phyloP scores from a whole-genome alignment of 2,888 invertebrate genomes.

The Hymenopus coronatus region DNA sequence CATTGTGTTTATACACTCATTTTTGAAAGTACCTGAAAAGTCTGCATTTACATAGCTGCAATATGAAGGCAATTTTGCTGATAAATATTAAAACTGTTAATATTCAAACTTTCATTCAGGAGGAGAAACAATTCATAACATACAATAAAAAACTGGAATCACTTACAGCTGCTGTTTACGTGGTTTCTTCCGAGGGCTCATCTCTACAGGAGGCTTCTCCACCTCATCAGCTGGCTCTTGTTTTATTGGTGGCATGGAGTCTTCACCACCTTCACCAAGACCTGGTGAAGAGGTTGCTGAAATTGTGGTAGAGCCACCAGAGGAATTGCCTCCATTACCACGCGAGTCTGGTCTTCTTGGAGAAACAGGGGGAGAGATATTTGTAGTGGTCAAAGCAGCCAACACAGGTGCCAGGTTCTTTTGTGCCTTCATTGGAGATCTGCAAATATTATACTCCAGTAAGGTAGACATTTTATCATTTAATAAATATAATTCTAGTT shows the following conservation, averaged over 20 bases:
- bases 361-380: slow-evolving; percentile 37
- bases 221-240: slow-evolving; percentile 43
- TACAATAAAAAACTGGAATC: neutral
- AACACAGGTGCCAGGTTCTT: slow-evolving; percentile 57
- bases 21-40: no score
- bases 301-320: slow-evolving; percentile 79
- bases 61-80: no score
- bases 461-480: no score
- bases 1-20: no score
- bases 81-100: no score
- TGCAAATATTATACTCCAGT: slow-evolving; percentile 32
- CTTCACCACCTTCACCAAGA: slow-evolving; percentile 50
- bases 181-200: slow-evolving; percentile 86
- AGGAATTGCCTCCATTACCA: slow-evolving; percentile 46
- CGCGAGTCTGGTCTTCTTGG: slow-evolving; percentile 35
- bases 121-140: no score
- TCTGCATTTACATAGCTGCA: no score
- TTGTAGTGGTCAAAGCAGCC: slow-evolving; percentile 40
- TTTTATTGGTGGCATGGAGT: slow-evolving; percentile 34
- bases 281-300: slow-evolving; percentile 84
- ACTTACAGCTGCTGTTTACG: slow-evolving; percentile 83
- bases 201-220: slow-evolving; percentile 55
- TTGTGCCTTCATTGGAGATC: slow-evolving; percentile 61
- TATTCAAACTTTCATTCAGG: no score
- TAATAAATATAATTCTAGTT: no score